These are phyloP conservation scores for Stigmatopora argus DNA, from an alignment of 2,113 vertebrate genomes.

Conservation along the genomic window DNA sequence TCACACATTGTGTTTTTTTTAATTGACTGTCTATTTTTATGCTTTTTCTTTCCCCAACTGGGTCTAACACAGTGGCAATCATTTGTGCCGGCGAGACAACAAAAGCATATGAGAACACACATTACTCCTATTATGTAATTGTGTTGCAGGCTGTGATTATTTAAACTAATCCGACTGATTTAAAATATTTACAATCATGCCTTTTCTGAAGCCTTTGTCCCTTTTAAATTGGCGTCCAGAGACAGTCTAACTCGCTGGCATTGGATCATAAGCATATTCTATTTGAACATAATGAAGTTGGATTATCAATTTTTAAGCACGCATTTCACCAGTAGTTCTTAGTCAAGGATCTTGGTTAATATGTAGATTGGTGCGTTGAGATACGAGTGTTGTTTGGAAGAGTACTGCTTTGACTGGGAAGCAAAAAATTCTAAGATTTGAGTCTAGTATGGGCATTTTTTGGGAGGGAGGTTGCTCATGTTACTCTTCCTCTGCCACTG, in stretches of 20 bases:
- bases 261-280: conserved; percentile 24
- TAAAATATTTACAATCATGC: conserved; percentile 66
- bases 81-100: conserved; percentile 64
- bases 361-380: neutral
- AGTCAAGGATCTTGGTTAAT: neutral
- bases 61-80: conserved; percentile 66
- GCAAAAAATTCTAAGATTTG: too few relatives aligned
- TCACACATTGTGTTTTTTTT: conserved; percentile 65
- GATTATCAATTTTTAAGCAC: neutral
- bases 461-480: too few relatives aligned
- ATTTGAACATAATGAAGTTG: conserved; percentile 39
- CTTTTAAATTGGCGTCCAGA: conserved; percentile 47
- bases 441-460: too few relatives aligned
- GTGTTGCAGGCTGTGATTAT: conserved; percentile 64
- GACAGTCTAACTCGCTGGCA: conserved; percentile 28
- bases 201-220: conserved; percentile 40
- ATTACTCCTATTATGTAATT: conserved; percentile 67
- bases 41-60: conserved; percentile 31
- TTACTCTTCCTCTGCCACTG: too few relatives aligned
- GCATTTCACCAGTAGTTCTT: neutral
- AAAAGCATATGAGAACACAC: conserved; percentile 66
- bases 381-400: neutral
- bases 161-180: conserved; percentile 58
- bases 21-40: conserved; percentile 11
- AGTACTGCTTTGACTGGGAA: too few relatives aligned